phyloP scores from a whole-genome alignment of 2,797 vertebrate species.

The Periophthalmus magnuspinnatus region DNA sequence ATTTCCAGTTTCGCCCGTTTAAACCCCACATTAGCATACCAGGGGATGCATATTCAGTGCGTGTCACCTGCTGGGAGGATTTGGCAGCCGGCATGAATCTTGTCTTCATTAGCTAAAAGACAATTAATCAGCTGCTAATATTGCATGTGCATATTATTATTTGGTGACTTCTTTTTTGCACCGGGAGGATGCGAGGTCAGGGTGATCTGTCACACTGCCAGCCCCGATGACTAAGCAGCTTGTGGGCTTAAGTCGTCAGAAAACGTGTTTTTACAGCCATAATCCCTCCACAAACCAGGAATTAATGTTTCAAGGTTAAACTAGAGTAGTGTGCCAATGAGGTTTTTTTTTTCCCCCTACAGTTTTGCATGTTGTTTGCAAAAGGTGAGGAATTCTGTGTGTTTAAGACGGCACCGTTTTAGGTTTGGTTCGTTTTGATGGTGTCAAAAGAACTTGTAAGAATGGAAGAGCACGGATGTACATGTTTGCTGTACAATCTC shows the following conservation, averaged over 20 bases:
- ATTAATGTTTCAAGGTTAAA: constrained; percentile 11
- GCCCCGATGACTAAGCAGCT: constrained; percentile 25
- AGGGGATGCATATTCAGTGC: constrained; percentile 48
- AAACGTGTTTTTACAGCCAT: constrained; percentile 22
- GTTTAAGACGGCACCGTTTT: not conserved
- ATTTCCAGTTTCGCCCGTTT: constrained; percentile 36
- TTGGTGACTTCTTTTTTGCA: constrained; percentile 33
- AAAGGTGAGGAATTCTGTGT: not conserved
- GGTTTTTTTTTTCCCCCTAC: not conserved
- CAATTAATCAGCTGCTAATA: constrained; percentile 48
- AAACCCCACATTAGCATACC: constrained; percentile 27
- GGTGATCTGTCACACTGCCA: constrained; percentile 16
- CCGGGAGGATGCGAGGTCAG: constrained; percentile 45
- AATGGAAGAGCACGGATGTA: too few relatives aligned
- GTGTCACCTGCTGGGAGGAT: constrained; percentile 46
- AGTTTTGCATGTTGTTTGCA: not conserved
- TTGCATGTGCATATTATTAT: constrained; percentile 40
- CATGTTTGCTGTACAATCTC: too few relatives aligned
- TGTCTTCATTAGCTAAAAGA: constrained; percentile 39
- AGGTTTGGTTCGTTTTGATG: too few relatives aligned
- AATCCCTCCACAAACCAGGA: constrained; percentile 11
- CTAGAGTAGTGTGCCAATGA: not conserved
- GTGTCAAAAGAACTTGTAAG: too few relatives aligned
- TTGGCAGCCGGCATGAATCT: constrained; percentile 41
- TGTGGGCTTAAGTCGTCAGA: constrained; percentile 29